These are phyloP conservation scores for Eupithecia subumbrata DNA, from an alignment of 2,888 invertebrate species.

Conservation along the genomic window DNA sequence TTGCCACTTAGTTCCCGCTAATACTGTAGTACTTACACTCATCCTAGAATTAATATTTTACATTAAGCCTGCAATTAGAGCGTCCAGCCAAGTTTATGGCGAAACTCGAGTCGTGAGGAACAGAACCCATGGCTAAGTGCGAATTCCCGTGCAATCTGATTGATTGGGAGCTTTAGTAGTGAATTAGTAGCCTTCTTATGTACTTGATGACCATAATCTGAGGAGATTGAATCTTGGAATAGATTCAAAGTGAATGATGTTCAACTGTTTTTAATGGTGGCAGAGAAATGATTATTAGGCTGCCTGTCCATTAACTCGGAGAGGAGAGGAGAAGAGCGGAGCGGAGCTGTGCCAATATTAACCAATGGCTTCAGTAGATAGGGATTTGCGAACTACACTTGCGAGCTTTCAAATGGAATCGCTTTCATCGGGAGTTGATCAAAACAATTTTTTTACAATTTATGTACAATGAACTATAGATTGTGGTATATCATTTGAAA, in stretches of 20 bases:
- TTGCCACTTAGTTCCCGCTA: constrained; percentile 13
- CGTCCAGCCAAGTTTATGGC: constrained; percentile 54
- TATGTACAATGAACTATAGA: too few relatives aligned
- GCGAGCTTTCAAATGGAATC: too few relatives aligned
- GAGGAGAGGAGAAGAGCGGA: too few relatives aligned
- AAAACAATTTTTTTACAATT: too few relatives aligned
- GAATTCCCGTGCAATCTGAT: constrained; percentile 47
- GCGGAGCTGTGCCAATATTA: too few relatives aligned
- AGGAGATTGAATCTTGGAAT: constrained; percentile 11
- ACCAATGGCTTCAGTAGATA: too few relatives aligned
- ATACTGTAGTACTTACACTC: constrained; percentile 14
- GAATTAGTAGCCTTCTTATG: constrained; percentile 22
- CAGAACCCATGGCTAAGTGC: constrained; percentile 53
- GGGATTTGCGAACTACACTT: too few relatives aligned
- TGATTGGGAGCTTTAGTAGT: constrained; percentile 45
- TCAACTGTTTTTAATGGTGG: not conserved
- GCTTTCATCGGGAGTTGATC: too few relatives aligned
- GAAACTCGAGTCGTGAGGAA: constrained; percentile 61
- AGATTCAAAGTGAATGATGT: constrained; percentile 6
- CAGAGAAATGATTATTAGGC: not conserved
- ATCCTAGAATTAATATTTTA: constrained; percentile 61
- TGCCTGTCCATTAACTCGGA: too few relatives aligned
- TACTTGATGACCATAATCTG: constrained; percentile 27
- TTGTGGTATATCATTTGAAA: too few relatives aligned
- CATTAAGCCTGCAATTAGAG: constrained; percentile 62